Evolutionary conservation across 2,888 invertebrate genomes (phyloP), one percentile per base, ranked within the genome.

Genomic region (Drosophila melanocephala): DNA sequence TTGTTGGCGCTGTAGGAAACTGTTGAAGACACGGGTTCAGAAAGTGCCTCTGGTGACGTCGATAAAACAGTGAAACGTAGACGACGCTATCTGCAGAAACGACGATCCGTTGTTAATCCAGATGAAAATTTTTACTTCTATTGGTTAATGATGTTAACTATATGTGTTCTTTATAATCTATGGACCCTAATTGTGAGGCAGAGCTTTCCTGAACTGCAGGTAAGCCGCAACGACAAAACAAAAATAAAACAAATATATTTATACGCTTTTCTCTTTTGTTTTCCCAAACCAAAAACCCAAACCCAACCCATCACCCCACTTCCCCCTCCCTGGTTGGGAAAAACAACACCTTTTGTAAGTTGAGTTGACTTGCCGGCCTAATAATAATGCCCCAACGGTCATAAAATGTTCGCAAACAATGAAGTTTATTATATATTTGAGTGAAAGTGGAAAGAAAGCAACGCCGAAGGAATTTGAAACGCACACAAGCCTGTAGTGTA

Each of bases 91-190:
- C 95, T 96, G 70, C 95, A 96, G 78, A 96, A 96, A 73, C 97
- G 97, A 3, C 95, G 96, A 63, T 96, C 96, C 32, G 98, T 99
- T 62, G 97, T 99, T 83, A 98, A 98, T 94, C 98, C 98, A 0
- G 98, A 99, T 94, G 98, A 98, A 91, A 98, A 97, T 94, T 97
- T 98, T 94, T 98, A 98, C 95, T 99, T 98, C 94, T 97, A 98
- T 94, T 99, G 99, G 99, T 94, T 99, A 84, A 96, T 97, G 95
- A 94, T 98, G 78, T 95, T 98, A 86, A 98, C 98, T 57, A 93
- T 96, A 80, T 97, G 98, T 93, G 97, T 98, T 84, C 95, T 99
- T 72, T 99, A 99, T 94, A 99, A 99, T 94, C 95, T 98, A 83
- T 99, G 99, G 99, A 97, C 98, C 37, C 95, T 98, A 77, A 99